These are phyloP conservation scores for Fulica atra DNA, from an alignment of 2,113 vertebrate species.

Conservation along the genomic window DNA sequence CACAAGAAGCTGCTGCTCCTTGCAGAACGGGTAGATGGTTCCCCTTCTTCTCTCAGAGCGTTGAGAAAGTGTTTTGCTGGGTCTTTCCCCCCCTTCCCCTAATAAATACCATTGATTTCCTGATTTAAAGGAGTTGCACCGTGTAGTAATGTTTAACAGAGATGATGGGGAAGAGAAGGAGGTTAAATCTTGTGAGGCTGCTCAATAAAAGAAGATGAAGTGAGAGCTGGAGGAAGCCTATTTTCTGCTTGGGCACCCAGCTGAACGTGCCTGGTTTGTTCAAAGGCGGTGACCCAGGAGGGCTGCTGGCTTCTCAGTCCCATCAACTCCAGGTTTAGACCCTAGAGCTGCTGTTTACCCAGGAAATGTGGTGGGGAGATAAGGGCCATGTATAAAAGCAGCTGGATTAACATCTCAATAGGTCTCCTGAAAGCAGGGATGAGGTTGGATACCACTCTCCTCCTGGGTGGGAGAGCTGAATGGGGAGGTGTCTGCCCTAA, in stretches of 20 bases:
- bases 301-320: background rate
- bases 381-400: background rate
- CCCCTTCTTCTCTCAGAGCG: background rate
- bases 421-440: background rate
- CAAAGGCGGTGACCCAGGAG: background rate
- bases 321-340: background rate
- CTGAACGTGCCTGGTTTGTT: background rate
- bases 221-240: background rate
- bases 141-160: background rate
- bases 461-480: fast-evolving
- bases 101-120: slow-evolving; percentile 1
- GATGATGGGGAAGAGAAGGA: background rate
- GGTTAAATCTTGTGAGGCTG: background rate
- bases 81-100: background rate
- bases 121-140: background rate
- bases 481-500: background rate
- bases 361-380: background rate
- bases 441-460: background rate
- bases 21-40: background rate
- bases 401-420: background rate
- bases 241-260: background rate
- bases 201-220: slow-evolving; percentile 7
- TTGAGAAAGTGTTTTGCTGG: background rate
- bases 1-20: background rate
- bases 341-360: background rate